These are phyloP conservation scores for Pheosia gnoma DNA, from an alignment of 2,888 invertebrate genomes.

Conservation along the genomic window DNA sequence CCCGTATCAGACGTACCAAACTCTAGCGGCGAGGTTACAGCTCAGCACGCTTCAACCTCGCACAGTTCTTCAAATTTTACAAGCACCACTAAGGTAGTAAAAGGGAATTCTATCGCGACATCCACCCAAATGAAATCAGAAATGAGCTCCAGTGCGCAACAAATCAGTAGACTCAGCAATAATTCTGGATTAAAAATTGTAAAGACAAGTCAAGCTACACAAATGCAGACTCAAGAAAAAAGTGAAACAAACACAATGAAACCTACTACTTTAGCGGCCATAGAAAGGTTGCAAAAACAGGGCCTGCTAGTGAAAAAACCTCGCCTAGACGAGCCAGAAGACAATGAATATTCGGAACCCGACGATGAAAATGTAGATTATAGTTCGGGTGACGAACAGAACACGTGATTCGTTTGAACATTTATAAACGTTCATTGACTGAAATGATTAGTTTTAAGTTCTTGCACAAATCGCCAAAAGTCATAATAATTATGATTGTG, in stretches of 20 bases:
- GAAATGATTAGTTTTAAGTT: conserved; percentile 23
- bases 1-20: conserved; percentile 53
- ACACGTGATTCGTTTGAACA: conserved; percentile 26
- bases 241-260: conserved; percentile 58
- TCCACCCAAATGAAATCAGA: conserved; percentile 68
- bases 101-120: conserved; percentile 61
- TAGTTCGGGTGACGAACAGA: conserved; percentile 45
- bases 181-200: conserved; percentile 65
- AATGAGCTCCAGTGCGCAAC: conserved; percentile 59
- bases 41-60: conserved; percentile 56
- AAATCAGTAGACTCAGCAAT: conserved; percentile 62
- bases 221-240: conserved; percentile 63
- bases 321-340: conserved; percentile 57
- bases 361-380: conserved; percentile 50
- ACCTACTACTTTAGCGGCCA: conserved; percentile 68
- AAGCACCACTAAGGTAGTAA: conserved; percentile 59
- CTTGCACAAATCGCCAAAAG: conserved; percentile 26
- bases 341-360: conserved; percentile 52
- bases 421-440: conserved; percentile 37
- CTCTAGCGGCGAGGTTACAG: conserved; percentile 43
- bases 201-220: conserved; percentile 64
- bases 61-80: conserved; percentile 61
- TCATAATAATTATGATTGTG: conserved; percentile 25
- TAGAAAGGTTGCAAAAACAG: conserved; percentile 73
- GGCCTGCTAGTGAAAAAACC: conserved; percentile 77